Conservation (phyloP, 1,140 invertebrate species). For the Drusus annulatus region DNA sequence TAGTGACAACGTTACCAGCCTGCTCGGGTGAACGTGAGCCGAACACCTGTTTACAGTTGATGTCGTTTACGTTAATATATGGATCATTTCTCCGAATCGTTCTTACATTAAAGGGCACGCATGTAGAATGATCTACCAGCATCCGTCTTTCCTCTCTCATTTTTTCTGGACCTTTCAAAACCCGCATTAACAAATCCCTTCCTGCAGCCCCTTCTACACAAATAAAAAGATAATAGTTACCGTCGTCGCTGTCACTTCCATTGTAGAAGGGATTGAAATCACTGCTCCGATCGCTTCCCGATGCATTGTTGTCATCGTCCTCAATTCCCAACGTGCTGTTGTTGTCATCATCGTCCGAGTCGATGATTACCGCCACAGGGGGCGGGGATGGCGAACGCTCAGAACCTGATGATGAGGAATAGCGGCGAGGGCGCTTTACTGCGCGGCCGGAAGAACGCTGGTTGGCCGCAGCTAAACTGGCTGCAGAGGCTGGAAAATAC, state of each 20-base stretch:
- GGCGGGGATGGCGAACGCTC: constrained; percentile 65
- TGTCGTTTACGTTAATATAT: too few species aligned
- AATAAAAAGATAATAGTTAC: constrained; percentile 54
- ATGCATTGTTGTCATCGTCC: constrained; percentile 68
- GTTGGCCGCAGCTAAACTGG: constrained; percentile 29
- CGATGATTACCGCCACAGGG: constrained; percentile 54
- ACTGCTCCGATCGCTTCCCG: constrained; percentile 80
- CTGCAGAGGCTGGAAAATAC: not conserved
- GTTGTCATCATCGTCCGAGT: constrained; percentile 73
- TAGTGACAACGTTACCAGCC: too few species aligned
- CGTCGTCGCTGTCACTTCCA: constrained; percentile 85
- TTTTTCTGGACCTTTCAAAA: too few species aligned
- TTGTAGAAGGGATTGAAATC: constrained; percentile 93
- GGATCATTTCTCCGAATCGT: too few species aligned
- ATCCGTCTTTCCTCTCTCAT: too few species aligned
- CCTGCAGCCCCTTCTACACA: not conserved
- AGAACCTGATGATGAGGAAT: constrained; percentile 77
- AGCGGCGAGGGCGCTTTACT: constrained; percentile 77
- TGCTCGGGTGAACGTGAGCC: too few species aligned
- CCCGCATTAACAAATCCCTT: too few species aligned
- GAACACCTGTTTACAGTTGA: too few species aligned
- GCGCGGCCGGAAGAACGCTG: constrained; percentile 63
- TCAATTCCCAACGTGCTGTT: constrained; percentile 75
- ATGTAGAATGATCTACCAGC: too few species aligned
- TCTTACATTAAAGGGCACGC: too few species aligned